Base-by-base conservation (phyloP, 2,888 invertebrate species). In the Yponomeuta sedellus region DNA sequence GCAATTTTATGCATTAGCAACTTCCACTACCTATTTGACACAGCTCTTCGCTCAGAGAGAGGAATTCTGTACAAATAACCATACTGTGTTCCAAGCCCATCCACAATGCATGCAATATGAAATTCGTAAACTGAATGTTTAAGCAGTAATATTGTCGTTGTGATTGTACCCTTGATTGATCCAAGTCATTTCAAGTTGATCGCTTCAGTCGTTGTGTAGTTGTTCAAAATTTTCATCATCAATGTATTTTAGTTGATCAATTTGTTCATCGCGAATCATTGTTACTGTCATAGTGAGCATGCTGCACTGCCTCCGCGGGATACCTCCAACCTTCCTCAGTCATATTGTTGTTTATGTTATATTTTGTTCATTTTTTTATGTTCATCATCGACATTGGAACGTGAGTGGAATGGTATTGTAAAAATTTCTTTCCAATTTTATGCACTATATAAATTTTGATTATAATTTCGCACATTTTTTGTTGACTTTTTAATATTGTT, bases 321-420 rank as follows among this genome's bases (percentile, higher is more conserved):
- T 84, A 91, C 92, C 92, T 92, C 92, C 92, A 92, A 92, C 92
- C 92, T 73, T 75, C 91, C 86, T 87, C 44, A 12, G 86, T 87
- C 79, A 81, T 79, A 74, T 77, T 16, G 64, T 66, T 64, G 76
- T 82, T 85, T 79, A 83, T 84, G 80, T 83, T 52, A 52, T 1
- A 16, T 16, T 52, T 52, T 52, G 16, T 52, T 85, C 81, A 79
- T 80, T 85, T 80, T 83, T 84, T 78, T 85, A 16, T 64, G 64
- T 67, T 66, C 65, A 66, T 71, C 68, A 69, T 71, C 70, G 71
- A 78, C 79, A 84, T 79, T 82, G 80, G 77, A 75, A 25, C 5
- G 34, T 57, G 28, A 25, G 52, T 8, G 12, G 64, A 64, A 64
- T 64, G 64, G 64, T 64, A 56, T 28, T 56, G 12, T 52, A 3